Evolutionary conservation across 2,113 vertebrate genomes (phyloP).

Genomic region (Pseudorectes ferrugineus): DNA sequence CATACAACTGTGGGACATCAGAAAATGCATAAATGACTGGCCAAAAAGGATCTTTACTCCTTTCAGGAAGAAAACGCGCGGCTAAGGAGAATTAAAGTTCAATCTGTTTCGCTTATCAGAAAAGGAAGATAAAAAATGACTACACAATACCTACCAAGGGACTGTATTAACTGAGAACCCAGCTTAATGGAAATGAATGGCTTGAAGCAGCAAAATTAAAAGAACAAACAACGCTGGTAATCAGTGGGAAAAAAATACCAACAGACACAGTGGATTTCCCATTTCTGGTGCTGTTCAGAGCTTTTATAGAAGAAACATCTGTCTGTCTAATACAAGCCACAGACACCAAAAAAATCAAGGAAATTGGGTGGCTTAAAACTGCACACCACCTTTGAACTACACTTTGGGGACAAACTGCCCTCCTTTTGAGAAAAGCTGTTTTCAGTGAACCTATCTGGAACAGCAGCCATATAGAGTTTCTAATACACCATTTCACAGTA

Average conservation of each 20-base stretch:
- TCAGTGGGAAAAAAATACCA: not conserved
- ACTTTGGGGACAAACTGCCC: not conserved
- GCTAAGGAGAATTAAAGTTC: not conserved
- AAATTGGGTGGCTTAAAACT: not conserved
- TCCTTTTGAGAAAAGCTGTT: not conserved
- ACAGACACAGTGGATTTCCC: not conserved
- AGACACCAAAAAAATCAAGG: not conserved
- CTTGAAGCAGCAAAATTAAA: not conserved
- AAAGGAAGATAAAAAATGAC: not conserved
- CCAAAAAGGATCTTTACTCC: not conserved
- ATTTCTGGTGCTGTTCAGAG: not conserved
- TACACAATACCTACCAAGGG: not conserved
- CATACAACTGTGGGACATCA: not conserved
- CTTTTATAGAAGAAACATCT: not conserved
- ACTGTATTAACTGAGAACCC: not conserved
- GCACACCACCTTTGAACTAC: not conserved
- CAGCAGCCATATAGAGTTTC: not conserved
- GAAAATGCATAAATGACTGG: not conserved
- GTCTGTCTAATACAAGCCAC: not conserved
- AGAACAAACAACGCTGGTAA: not conserved
- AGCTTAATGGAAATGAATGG: not conserved
- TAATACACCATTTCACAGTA: not conserved
- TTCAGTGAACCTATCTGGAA: not conserved
- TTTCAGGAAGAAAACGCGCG: fast-evolving
- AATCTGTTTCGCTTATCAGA: not conserved